Conservation (phyloP, 2,113 vertebrate species). For the Chrysochloris asiatica region DNA sequence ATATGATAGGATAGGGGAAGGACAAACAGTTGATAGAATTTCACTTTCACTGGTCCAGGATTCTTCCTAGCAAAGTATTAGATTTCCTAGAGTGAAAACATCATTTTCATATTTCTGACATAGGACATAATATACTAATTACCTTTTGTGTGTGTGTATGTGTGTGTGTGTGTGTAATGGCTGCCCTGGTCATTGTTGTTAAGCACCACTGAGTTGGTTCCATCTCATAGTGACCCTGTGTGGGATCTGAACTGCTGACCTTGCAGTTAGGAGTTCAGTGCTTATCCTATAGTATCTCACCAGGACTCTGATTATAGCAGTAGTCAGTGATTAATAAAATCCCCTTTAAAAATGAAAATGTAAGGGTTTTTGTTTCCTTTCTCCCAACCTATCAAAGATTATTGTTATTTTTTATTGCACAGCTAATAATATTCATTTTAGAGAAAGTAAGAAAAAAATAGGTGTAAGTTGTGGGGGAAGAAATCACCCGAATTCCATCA, state of each 20-base stretch:
- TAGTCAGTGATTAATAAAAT: slow-evolving; percentile 21
- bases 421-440: neutral
- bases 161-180: too few species aligned
- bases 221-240: too few species aligned
- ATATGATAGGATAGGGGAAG: neutral
- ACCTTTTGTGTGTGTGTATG: too few species aligned
- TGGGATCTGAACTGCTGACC: too few species aligned
- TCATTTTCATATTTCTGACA: slow-evolving; percentile 21
- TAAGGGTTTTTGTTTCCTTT: slow-evolving; percentile 37
- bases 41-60: neutral
- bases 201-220: too few species aligned
- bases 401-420: slow-evolving; percentile 7
- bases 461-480: neutral
- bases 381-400: neutral
- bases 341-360: slow-evolving; percentile 1
- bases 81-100: neutral
- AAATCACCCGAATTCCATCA: neutral
- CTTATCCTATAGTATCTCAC: too few species aligned
- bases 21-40: neutral
- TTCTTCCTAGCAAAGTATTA: neutral
- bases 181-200: too few species aligned
- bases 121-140: too few species aligned
- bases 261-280: neutral
- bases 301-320: neutral
- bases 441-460: neutral